A percentile compares a stretch with the other conserved stretches of the same genome.
Conservation (phyloP, 2,113 vertebrate species). For the Gobiocypris rarus region DNA sequence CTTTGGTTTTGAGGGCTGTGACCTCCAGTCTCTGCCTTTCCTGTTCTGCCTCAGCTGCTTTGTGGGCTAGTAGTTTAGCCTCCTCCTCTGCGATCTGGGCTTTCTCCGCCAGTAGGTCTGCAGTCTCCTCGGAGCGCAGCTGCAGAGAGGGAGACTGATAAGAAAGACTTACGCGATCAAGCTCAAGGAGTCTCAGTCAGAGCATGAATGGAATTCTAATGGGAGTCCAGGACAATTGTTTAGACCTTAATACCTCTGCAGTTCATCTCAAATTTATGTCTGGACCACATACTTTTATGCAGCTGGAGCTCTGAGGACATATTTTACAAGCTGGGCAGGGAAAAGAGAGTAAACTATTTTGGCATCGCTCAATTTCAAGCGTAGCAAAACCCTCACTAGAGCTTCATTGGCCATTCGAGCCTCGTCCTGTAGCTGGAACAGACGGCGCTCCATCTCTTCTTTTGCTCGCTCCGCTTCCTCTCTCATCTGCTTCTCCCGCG, state of each 20-base stretch:
- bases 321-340: not conserved
- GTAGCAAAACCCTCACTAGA: conserved; percentile 74
- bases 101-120: conserved; percentile 91
- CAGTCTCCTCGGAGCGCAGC: conserved; percentile 89
- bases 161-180: conserved; percentile 1
- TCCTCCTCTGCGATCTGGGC: conserved; percentile 93
- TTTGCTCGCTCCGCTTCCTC: conserved; percentile 89
- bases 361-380: not conserved
- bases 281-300: not conserved
- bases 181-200: conserved; percentile 20
- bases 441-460: conserved; percentile 86
- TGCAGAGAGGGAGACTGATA: conserved; percentile 56
- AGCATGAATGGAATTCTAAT: conserved; percentile 33
- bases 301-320: not conserved
- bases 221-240: conserved; percentile 2
- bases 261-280: not conserved
- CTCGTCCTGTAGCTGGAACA: conserved; percentile 91
- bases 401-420: conserved; percentile 88
- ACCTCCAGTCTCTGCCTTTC: conserved; percentile 88
- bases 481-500: conserved; percentile 89
- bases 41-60: conserved; percentile 90
- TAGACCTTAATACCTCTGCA: not conserved
- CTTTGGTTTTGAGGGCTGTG: conserved; percentile 88
- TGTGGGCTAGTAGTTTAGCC: conserved; percentile 90
- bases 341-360: not conserved